Evolutionary conservation across 1,140 invertebrate genomes (phyloP), one percentile per base, ranked within the genome.

Genomic region (Drosophila nasuta): DNA sequence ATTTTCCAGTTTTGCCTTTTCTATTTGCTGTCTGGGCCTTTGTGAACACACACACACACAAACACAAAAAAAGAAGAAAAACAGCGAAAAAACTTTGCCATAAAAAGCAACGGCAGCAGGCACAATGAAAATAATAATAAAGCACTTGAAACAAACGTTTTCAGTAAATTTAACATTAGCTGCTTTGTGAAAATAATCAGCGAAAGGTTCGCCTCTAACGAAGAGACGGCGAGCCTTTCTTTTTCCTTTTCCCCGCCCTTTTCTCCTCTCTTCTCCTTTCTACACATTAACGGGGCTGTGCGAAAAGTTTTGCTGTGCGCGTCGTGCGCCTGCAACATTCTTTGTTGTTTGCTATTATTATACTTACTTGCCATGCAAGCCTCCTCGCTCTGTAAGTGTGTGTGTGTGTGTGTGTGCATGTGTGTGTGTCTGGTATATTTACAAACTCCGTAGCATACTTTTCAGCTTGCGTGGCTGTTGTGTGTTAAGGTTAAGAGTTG

Each of bases 141-240:
- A 88, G 85, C 85, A 88, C 85, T 88, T 88, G 80, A 87, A 87
- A 88, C 83, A 87, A 87, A 87, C 83, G 85, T 88, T 88, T 88
- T 89, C 85, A 85, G 85, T 88, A 88, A 89, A 88, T 88, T 88
- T 88, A 88, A 89, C 85, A 88, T 88, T 88, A 88, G 85, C 85
- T 88, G 65, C 77, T 88, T 80, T 83, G 83, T 88, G 71, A 87
- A 88, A 82, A 88, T 83, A 87, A 82, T 87, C 68, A 68, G 80
- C 69, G 66, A 75, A 75, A 65, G 73, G 67, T 58, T 60, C 70
- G 59, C 59, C 43, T 46, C 25, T 63, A 33, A 38, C 33, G 48
- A 10, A 25, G 58, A n/a, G 41, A 11, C 11, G 17, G 17, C 11
- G 5, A 17, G 46, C 46, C 30, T 33, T 8, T 33, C 30, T 8